These are phyloP conservation scores for Todiramphus saurophagus DNA, from an alignment of 2,113 vertebrate genomes.

Conservation along the genomic window DNA sequence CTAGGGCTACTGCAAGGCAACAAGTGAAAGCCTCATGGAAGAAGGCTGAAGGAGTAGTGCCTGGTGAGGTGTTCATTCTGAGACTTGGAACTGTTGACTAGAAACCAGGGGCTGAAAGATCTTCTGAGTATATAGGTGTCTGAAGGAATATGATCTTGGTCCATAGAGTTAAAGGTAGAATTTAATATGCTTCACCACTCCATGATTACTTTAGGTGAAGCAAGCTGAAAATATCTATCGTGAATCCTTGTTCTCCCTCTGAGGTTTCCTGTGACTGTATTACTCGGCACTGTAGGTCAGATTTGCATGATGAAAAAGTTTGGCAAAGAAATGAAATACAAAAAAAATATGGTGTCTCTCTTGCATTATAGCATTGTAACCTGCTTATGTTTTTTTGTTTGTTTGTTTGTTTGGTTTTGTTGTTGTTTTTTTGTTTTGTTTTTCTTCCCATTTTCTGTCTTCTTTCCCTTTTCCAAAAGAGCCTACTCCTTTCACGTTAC, in stretches of 20 bases:
- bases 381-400: background rate
- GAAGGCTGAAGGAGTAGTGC: background rate
- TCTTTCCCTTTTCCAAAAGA: conserved; percentile 48
- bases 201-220: background rate
- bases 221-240: background rate
- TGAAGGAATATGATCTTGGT: background rate
- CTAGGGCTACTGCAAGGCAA: background rate
- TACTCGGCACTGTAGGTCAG: background rate
- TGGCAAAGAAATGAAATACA: background rate
- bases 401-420: too few relatives aligned
- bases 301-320: background rate
- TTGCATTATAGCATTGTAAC: background rate
- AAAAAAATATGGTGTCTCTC: background rate
- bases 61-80: background rate
- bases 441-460: background rate
- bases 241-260: background rate
- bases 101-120: background rate
- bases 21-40: background rate
- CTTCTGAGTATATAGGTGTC: background rate
- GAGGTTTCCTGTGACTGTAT: background rate
- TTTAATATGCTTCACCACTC: background rate
- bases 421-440: background rate
- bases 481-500: conserved; percentile 86
- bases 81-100: background rate
- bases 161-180: background rate